Conservation (phyloP, 2,113 vertebrate genomes). For the Zeus faber region DNA sequence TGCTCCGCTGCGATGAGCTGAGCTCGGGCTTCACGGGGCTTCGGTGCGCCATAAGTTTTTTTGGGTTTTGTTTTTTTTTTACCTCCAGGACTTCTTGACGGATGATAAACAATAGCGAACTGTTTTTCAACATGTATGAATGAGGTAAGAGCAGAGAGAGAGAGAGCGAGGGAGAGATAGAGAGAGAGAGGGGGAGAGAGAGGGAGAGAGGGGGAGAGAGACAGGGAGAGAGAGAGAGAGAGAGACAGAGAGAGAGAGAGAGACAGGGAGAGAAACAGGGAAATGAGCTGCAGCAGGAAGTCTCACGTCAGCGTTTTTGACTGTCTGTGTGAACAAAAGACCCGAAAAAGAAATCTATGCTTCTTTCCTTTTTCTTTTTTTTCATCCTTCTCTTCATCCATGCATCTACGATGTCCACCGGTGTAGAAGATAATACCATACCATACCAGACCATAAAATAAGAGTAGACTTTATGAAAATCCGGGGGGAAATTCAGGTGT, state of each 20-base stretch:
- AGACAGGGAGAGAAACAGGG: too few relatives aligned
- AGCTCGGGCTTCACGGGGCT: constrained; percentile 33
- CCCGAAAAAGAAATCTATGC: constrained; percentile 20
- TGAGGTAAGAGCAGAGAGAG: constrained; percentile 57
- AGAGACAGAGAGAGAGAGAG: too few relatives aligned
- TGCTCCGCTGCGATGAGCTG: constrained; percentile 33
- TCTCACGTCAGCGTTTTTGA: constrained; percentile 56
- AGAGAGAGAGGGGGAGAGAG: too few relatives aligned
- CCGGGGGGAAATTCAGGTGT: too few relatives aligned
- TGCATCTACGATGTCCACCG: neutral
- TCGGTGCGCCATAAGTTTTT: constrained; percentile 34
- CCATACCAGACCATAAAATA: too few relatives aligned
- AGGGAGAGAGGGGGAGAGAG: too few relatives aligned
- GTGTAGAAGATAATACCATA: too few relatives aligned
- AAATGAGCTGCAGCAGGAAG: constrained; percentile 54
- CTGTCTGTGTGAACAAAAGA: constrained; percentile 34
- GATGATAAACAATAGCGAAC: constrained; percentile 53
- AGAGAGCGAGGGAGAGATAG: too few relatives aligned
- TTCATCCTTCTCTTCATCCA: neutral
- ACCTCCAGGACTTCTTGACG: constrained; percentile 47
- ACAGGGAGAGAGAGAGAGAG: too few relatives aligned
- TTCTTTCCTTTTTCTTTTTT: constrained; percentile 6
- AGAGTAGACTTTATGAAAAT: too few relatives aligned
- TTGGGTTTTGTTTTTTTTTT: too few relatives aligned
- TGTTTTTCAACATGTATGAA: constrained; percentile 33